Evolutionary conservation across 2,888 invertebrate species (phyloP).

Genomic region (Ectemnius cavifrons): DNA sequence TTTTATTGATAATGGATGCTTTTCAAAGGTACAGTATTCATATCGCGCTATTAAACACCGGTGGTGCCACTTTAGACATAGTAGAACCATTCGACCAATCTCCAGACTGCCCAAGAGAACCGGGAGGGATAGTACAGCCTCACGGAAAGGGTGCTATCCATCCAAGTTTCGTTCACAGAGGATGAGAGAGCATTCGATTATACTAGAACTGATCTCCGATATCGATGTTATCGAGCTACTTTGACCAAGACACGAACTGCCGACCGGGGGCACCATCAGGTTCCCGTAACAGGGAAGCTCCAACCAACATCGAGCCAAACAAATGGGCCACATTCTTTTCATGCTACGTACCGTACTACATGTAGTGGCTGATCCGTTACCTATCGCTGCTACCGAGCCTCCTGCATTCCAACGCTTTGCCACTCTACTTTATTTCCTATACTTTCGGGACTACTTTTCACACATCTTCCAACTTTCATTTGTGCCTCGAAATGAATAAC

Average conservation of each 20-base stretch:
- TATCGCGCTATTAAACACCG: slow-evolving; percentile 9
- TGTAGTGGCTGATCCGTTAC: too few species aligned
- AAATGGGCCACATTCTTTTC: slow-evolving; percentile 4
- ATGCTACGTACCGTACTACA: too few species aligned
- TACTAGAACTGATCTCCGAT: slow-evolving; percentile 17
- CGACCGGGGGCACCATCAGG: slow-evolving; percentile 34
- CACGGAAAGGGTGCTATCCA: not conserved
- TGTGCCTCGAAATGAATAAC: too few species aligned
- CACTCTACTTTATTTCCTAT: too few species aligned
- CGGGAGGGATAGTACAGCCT: not conserved
- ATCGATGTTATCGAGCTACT: slow-evolving; percentile 21
- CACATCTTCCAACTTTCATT: too few species aligned
- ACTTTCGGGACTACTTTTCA: too few species aligned
- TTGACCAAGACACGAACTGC: slow-evolving; percentile 44
- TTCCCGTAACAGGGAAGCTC: not conserved
- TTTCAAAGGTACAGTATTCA: not conserved
- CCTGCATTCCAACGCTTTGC: too few species aligned
- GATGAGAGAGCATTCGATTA: slow-evolving; percentile 9
- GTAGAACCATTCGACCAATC: slow-evolving; percentile 30
- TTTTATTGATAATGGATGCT: too few species aligned
- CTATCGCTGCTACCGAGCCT: too few species aligned
- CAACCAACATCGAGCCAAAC: not conserved
- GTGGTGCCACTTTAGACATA: slow-evolving; percentile 26
- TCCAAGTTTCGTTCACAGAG: slow-evolving; percentile 16
- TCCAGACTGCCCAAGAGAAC: slow-evolving; percentile 36